Base-by-base conservation (phyloP, 2,888 invertebrate genomes). In the Hyposoter didymator region DNA sequence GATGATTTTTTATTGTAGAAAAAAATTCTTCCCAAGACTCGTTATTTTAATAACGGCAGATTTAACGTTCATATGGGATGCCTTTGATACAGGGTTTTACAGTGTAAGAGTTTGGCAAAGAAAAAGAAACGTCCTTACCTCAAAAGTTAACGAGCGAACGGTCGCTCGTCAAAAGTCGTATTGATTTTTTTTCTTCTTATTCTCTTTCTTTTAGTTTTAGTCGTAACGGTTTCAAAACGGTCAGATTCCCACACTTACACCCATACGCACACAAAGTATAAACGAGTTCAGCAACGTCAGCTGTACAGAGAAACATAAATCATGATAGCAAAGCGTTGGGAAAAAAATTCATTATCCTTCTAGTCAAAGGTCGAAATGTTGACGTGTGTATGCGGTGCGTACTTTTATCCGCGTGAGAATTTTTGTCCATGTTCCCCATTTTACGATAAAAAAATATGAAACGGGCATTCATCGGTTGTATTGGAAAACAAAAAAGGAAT, bases 31-130 rank as follows among this genome's bases (percentile, higher is more conserved):
- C 12, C 19, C 43, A 39, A 35, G 28, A 19, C 32, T 62, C 52
- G 32, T 19, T 5, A 47, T n/a, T 17, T 6, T 12, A 0, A n/a
- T 12, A 62, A 32, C 3, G 28, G 28, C 3, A 62, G 69, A 69
- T 78, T 70, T 70, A 52, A 59, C 43, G 70, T n/a, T 43, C 5
- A 12, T 59, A 28, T 55, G 39, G 45, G 80, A 35, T 73, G 67
- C 32, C 52, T 69, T 39, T 67, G 80, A 78, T 76, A 87, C 87
- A 87, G 87, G 87, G 88, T 87, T 88, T 86, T 84, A 84, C 19
- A 69, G 55, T 78, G 39, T 84, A 76, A 76, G 55, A 52, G 32
- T 32, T 55, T 17, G 52, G 43, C n/a, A n/a, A 43, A 28, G 69
- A 78, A 76, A 80, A 55, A 74, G 70, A 83, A 78, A 82, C 67